Base-by-base conservation (phyloP, 2,888 invertebrate species). In the Onchidella celtica region DNA sequence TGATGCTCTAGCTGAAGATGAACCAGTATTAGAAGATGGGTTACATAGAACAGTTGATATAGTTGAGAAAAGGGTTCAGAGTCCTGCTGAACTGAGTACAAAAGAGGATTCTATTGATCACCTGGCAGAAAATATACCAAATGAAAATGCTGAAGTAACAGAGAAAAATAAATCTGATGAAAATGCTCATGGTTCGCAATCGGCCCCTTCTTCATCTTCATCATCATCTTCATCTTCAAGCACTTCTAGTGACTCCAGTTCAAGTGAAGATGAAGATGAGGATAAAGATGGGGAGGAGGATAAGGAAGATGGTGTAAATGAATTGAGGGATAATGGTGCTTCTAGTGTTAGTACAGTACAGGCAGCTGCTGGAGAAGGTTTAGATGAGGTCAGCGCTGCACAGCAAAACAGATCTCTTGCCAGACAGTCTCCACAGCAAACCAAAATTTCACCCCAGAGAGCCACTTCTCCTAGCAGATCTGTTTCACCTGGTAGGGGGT, bases 121-220 rank as follows among this genome's bases (percentile, higher is more conserved):
- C 1, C 14, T 32, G n/a, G 27, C 65, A 65, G 40, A 40, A 65
- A 47, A 40, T 24, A 32, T 29, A 17, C 21, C 24, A 21, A 32
- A 27, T 32, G 63, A 29, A 29, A 4, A 17, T n/a, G 65, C 32
- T 38, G 61, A 47, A 27, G 29, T 47, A 11, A 75, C 47, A 4
- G 85, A 83, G 73, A 87, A 89, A 59, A 85, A 86, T 2, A 88
- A 88, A n/a, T 74, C 85, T 47, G 85, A 83, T 57, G 85, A 86
- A 14, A 74, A 83, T n/a, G 57, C 32, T 27, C 82, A 80, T 3
- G 77, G 76, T 47, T 70, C 73, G 34, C 29, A 21, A n/a, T 77
- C 82, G 24, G 27, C 77, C 6, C 66, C 83, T 24, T 77, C 79
- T 29, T 72, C 61, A 70, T 81, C 76, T 65, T 79, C 79, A 40